These are phyloP conservation scores for Chelon labrosus DNA, from an alignment of 2,797 vertebrate genomes.

Conservation along the genomic window DNA sequence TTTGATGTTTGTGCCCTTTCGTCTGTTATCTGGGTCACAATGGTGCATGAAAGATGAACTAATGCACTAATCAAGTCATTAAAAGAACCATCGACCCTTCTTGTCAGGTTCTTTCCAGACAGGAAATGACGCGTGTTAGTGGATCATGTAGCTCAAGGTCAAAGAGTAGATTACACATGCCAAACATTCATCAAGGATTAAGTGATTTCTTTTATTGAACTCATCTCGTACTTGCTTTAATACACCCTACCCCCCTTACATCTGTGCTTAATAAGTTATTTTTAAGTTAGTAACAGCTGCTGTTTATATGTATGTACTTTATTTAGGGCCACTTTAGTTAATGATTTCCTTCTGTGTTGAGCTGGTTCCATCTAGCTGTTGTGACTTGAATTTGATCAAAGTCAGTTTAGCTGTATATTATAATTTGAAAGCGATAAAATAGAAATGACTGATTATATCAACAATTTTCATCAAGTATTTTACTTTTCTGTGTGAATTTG, in stretches of 20 bases:
- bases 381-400: not conserved
- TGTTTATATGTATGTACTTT: too few relatives aligned
- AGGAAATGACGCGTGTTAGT: not conserved
- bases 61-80: conserved; percentile 25
- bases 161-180: conserved; percentile 34
- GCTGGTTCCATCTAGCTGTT: not conserved
- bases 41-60: conserved; percentile 29
- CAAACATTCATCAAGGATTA: conserved; percentile 32
- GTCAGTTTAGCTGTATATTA: not conserved
- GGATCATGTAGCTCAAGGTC: conserved; percentile 38
- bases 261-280: too few relatives aligned
- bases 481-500: conserved; percentile 24
- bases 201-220: conserved; percentile 7
- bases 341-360: not conserved
- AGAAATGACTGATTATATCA: not conserved
- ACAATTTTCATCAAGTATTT: not conserved
- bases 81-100: conserved; percentile 23
- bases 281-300: not conserved
- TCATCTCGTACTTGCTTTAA: conserved; percentile 3
- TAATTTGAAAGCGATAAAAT: too few relatives aligned
- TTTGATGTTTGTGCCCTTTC: not conserved
- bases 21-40: conserved; percentile 5
- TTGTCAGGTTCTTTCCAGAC: not conserved
- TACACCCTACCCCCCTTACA: not conserved
- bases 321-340: too few relatives aligned